Evolutionary conservation across 2,888 invertebrate species (phyloP).

Genomic region (Cephus pulcher): DNA sequence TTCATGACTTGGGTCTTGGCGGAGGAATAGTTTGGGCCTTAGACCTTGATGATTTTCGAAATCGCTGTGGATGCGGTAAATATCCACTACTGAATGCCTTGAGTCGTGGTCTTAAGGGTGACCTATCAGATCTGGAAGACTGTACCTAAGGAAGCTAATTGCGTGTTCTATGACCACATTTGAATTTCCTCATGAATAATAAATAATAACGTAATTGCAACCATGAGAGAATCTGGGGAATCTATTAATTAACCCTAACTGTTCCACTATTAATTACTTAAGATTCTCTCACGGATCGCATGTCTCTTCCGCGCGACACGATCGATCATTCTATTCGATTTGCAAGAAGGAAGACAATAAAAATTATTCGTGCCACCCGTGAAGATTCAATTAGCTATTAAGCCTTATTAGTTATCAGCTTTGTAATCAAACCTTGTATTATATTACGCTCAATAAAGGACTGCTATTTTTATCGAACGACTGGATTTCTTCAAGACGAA

Average conservation of each 20-base stretch:
- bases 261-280: background rate
- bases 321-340: conserved; percentile 4
- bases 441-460: conserved; percentile 20
- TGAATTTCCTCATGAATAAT: too few species aligned
- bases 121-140: too few species aligned
- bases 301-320: conserved; percentile 45
- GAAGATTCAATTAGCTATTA: conserved; percentile 12
- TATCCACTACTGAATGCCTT: conserved; percentile 86
- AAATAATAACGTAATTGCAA: too few species aligned
- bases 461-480: conserved; percentile 13
- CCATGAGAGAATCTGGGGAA: too few species aligned
- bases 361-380: conserved; percentile 11
- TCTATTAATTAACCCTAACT: background rate
- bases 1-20: conserved; percentile 81
- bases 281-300: background rate
- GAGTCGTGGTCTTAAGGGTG: background rate
- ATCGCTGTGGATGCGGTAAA: conserved; percentile 80
- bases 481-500: background rate
- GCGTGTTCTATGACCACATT: too few species aligned
- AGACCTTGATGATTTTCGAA: conserved; percentile 87
- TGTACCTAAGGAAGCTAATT: too few species aligned
- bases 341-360: background rate
- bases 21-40: conserved; percentile 94
- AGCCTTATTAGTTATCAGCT: background rate
- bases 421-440: conserved; percentile 9